A percentile compares a stretch with the other conserved stretches of the same genome.
Conservation (phyloP, 2,113 vertebrate species). For the Paratilapia polleni region DNA sequence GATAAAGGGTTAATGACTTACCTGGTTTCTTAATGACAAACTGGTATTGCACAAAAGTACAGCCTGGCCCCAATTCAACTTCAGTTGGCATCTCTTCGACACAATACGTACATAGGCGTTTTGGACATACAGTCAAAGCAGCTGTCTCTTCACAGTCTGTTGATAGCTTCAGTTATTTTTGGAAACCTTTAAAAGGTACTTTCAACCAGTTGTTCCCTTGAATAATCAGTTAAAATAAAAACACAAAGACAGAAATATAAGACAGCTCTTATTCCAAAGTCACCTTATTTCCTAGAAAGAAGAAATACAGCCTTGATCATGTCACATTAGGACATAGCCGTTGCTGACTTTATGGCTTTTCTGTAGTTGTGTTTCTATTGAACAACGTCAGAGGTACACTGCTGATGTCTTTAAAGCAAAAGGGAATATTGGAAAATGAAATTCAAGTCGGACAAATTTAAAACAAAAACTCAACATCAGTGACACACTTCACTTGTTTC, state of each 20-base stretch:
- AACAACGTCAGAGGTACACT: not conserved
- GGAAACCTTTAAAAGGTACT: not conserved
- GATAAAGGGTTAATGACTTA: no score
- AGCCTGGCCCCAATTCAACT: not conserved
- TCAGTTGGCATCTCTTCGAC: no score
- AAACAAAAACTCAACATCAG: conserved; percentile 1
- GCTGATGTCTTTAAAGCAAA: not conserved
- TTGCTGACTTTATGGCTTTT: not conserved
- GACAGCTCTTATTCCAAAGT: not conserved
- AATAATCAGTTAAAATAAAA: not conserved
- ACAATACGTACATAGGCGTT: no score
- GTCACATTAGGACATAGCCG: not conserved
- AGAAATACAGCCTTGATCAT: not conserved
- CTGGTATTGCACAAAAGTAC: not conserved
- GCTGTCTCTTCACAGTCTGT: no score
- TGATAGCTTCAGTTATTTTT: no score
- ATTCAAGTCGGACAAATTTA: not conserved
- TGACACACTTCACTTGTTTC: conserved; percentile 24
- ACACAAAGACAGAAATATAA: not conserved
- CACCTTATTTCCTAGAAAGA: not conserved
- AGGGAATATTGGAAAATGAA: not conserved
- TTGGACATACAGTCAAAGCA: no score
- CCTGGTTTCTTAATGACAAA: not conserved
- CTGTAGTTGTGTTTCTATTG: not conserved
- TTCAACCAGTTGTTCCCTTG: not conserved